Percentiles rank a stretch among this genome's conserved stretches.
These are phyloP conservation scores for Drosophila melanogaster DNA, from an alignment of 1,140 invertebrate species.

Conservation along the genomic window DNA sequence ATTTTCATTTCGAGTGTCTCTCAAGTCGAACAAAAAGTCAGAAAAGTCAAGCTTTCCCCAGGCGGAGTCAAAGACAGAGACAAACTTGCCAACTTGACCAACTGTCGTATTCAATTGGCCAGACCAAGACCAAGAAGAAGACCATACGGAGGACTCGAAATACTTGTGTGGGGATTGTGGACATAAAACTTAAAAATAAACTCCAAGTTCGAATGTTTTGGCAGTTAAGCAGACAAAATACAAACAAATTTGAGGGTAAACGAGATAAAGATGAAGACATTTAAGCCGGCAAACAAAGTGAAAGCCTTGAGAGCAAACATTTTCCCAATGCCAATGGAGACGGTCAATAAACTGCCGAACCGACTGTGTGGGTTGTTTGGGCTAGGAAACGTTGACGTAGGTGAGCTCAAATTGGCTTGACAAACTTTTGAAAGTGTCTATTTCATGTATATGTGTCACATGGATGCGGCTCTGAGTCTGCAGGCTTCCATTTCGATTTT, in stretches of 20 bases:
- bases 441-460: conserved; percentile 42
- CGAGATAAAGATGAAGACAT: conserved; percentile 54
- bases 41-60: conserved; percentile 26
- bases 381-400: conserved; percentile 38
- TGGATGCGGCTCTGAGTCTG: conserved; percentile 26
- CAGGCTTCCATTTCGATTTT: conserved; percentile 19
- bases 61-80: conserved; percentile 14
- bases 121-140: conserved; percentile 9
- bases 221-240: conserved; percentile 44
- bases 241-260: conserved; percentile 55
- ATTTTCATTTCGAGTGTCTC: conserved; percentile 32
- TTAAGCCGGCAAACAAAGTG: conserved; percentile 49
- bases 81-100: conserved; percentile 45
- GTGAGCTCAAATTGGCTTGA: conserved; percentile 47
- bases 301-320: conserved; percentile 38
- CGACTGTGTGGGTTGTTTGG: conserved; percentile 21
- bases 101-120: conserved; percentile 54
- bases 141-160: conserved; percentile 6
- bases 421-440: conserved; percentile 51
- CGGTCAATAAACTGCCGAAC: conserved; percentile 53
- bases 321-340: conserved; percentile 35
- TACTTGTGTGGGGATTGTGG: conserved; percentile 26
- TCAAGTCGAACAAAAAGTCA: background rate
- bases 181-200: conserved; percentile 61
- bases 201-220: conserved; percentile 49